phyloP scores from a whole-genome alignment of 2,113 vertebrate genomes.

The Uropsilus gracilis region DNA sequence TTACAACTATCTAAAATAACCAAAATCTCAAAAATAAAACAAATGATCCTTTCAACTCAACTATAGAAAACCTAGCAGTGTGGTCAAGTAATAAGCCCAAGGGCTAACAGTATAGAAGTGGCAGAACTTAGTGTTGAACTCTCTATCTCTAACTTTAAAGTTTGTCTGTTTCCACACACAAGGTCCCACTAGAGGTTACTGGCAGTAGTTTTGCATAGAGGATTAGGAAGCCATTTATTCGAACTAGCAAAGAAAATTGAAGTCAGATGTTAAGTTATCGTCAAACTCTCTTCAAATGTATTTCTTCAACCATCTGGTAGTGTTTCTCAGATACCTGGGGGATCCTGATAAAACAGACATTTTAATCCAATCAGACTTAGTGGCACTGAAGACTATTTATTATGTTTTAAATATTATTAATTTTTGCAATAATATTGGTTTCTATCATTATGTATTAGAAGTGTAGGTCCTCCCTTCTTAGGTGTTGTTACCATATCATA shows the following conservation, averaged over 20 bases:
- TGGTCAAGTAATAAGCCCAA: background rate
- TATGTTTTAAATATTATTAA: no score
- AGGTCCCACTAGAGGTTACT: background rate
- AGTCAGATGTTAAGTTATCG: background rate
- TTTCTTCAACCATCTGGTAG: background rate
- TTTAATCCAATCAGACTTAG: background rate
- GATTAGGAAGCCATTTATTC: background rate
- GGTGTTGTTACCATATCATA: no score
- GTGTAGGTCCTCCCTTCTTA: no score
- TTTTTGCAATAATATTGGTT: no score
- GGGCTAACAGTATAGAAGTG: background rate
- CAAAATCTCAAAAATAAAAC: background rate
- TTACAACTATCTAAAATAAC: background rate
- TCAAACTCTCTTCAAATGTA: background rate
- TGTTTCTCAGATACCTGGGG: background rate
- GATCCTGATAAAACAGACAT: background rate
- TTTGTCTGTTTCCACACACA: background rate
- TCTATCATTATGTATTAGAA: no score
- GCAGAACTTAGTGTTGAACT: background rate
- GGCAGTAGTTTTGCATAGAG: background rate
- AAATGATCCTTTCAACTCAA: background rate
- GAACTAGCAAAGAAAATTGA: background rate
- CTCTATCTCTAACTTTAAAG: background rate
- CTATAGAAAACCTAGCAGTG: background rate
- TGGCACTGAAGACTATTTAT: background rate